Percentiles rank a stretch among this genome's conserved stretches.
These are phyloP conservation scores for Meteorus sp. DNA, from an alignment of 1,140 invertebrate genomes.

Conservation along the genomic window DNA sequence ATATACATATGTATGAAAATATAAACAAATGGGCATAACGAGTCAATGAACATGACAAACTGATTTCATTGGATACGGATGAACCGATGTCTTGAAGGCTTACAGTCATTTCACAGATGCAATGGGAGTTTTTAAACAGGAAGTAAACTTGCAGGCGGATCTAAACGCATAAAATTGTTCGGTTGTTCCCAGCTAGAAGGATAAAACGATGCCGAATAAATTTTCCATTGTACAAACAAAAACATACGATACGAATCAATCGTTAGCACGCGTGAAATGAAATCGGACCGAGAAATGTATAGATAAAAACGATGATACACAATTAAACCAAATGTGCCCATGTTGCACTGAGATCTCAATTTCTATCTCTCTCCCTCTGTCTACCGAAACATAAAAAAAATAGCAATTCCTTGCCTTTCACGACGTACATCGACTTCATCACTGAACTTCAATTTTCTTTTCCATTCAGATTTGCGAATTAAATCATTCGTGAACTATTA, in stretches of 20 bases:
- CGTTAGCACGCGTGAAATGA: slow-evolving; percentile 26
- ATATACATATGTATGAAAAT: background rate
- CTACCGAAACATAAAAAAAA: background rate
- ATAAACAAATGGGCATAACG: background rate
- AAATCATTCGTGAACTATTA: slow-evolving; percentile 6
- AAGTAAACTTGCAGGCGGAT: slow-evolving; percentile 28
- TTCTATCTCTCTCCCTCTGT: background rate
- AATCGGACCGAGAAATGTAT: slow-evolving; percentile 29
- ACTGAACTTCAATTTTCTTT: slow-evolving; percentile 17
- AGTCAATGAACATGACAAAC: slow-evolving; percentile 2
- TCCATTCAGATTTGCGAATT: background rate
- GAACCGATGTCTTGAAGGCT: slow-evolving; percentile 3
- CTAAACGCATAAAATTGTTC: background rate
- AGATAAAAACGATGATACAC: slow-evolving; percentile 22
- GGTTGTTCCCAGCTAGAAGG: slow-evolving; percentile 7
- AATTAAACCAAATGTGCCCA: slow-evolving; percentile 1
- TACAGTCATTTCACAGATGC: slow-evolving; percentile 8
- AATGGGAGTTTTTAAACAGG: slow-evolving; percentile 31
- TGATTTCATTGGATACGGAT: background rate
- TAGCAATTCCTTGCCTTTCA: background rate
- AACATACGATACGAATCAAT: background rate
- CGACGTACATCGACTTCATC: background rate
- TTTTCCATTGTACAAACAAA: background rate
- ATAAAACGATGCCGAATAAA: background rate
- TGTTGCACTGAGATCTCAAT: slow-evolving; percentile 24